Conservation (phyloP, 1,140 invertebrate species). For the Bombyx mandarina region DNA sequence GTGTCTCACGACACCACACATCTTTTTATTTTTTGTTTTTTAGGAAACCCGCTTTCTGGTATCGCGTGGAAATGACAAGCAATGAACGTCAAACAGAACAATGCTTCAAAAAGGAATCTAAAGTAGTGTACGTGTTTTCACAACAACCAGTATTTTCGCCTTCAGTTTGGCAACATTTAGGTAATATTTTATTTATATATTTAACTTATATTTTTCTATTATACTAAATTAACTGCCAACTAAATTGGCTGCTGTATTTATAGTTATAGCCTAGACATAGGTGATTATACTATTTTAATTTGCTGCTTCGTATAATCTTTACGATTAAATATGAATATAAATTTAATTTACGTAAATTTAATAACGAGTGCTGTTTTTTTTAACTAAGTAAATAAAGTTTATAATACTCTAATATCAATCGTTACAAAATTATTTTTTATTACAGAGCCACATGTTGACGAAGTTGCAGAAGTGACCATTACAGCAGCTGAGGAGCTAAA, state of each 20-base stretch:
- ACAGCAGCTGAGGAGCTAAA: slow-evolving; percentile 43
- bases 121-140: slow-evolving; percentile 38
- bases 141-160: slow-evolving; percentile 51
- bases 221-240: too few species aligned
- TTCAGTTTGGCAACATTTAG: slow-evolving; percentile 46
- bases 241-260: too few species aligned
- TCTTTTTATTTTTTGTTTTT: slow-evolving; percentile 5
- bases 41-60: slow-evolving; percentile 55
- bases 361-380: slow-evolving; percentile 16
- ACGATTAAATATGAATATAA: too few species aligned
- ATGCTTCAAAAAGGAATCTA: slow-evolving; percentile 27
- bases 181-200: slow-evolving; percentile 17
- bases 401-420: too few species aligned
- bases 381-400: neutral
- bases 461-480: slow-evolving; percentile 39
- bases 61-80: slow-evolving; percentile 35
- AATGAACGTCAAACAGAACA: slow-evolving; percentile 27
- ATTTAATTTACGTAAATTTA: neutral
- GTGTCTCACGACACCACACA: too few species aligned
- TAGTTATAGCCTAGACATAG: too few species aligned
- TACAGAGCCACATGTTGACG: slow-evolving; percentile 39
- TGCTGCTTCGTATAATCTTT: too few species aligned
- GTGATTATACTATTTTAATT: too few species aligned
- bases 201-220: too few species aligned
- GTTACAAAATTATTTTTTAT: too few species aligned